Conservation (phyloP, 1,140 invertebrate genomes). For the Anoplophora glabripennis region DNA sequence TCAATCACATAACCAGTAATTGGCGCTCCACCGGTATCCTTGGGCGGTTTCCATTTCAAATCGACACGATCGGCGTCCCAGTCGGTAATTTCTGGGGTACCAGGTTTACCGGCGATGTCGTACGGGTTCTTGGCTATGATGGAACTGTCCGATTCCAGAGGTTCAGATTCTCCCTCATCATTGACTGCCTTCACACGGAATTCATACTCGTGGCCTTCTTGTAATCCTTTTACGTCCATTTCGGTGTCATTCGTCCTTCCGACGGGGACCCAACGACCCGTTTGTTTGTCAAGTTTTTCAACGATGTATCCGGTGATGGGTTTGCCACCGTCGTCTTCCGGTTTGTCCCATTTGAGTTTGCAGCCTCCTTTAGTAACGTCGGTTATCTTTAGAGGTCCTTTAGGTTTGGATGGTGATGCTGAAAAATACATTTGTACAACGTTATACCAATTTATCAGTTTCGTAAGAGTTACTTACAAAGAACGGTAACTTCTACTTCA, state of each 20-base stretch:
- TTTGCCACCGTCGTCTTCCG: slow-evolving; percentile 96
- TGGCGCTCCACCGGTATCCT: slow-evolving; percentile 86
- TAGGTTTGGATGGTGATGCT: slow-evolving; percentile 78
- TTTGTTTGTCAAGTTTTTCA: slow-evolving; percentile 92
- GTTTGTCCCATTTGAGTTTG: slow-evolving; percentile 95
- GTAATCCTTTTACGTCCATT: slow-evolving; percentile 87
- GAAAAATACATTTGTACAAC: slow-evolving; percentile 24
- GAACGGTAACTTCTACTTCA: slow-evolving; percentile 87
- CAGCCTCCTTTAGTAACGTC: slow-evolving; percentile 91
- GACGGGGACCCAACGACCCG: slow-evolving; percentile 91
- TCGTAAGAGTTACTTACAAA: slow-evolving; percentile 60
- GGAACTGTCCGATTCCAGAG: slow-evolving; percentile 81
- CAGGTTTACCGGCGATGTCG: slow-evolving; percentile 85
- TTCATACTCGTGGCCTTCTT: slow-evolving; percentile 92
- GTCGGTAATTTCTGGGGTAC: slow-evolving; percentile 83
- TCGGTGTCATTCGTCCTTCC: slow-evolving; percentile 83
- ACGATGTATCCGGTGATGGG: slow-evolving; percentile 95
- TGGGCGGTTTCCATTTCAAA: slow-evolving; percentile 90
- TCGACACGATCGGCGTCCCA: slow-evolving; percentile 92
- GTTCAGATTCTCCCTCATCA: slow-evolving; percentile 96
- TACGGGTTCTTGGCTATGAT: slow-evolving; percentile 93
- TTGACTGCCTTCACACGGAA: slow-evolving; percentile 98
- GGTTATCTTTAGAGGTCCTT: slow-evolving; percentile 87
- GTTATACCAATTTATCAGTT: not conserved
- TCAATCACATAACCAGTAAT: slow-evolving; percentile 96